These are phyloP conservation scores for Notiomystis cincta DNA, from an alignment of 2,113 vertebrate species.

Conservation along the genomic window DNA sequence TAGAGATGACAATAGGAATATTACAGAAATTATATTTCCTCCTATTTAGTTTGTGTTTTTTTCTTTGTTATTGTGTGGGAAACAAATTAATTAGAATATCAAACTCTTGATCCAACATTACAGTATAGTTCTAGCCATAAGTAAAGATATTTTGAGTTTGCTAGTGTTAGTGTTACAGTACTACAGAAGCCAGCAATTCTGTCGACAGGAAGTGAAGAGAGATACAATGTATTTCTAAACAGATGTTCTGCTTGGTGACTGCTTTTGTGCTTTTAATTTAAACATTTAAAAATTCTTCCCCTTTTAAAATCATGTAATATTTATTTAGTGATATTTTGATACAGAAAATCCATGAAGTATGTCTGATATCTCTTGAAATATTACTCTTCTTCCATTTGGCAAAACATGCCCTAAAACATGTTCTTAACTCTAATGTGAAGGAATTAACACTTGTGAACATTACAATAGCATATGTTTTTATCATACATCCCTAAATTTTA, in stretches of 20 bases:
- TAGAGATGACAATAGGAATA: background rate
- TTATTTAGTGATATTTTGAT: background rate
- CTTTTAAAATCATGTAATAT: background rate
- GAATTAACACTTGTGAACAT: background rate
- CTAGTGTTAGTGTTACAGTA: background rate
- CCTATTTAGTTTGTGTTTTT: background rate
- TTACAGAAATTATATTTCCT: background rate
- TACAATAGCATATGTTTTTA: background rate
- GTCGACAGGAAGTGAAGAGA: background rate
- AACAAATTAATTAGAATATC: background rate
- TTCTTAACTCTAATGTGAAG: background rate
- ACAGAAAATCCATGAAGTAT: background rate
- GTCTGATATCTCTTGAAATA: background rate
- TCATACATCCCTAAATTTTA: background rate
- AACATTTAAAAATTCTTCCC: background rate
- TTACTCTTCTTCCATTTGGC: background rate
- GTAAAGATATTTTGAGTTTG: background rate
- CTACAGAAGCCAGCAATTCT: background rate
- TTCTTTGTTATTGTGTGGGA: background rate
- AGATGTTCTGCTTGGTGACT: background rate
- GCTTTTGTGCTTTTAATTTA: background rate
- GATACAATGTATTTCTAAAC: background rate
- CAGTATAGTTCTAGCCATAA: background rate
- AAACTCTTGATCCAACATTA: background rate
- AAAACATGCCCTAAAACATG: background rate